Percentiles rank a stretch among this genome's conserved stretches.
Evolutionary conservation across 1,140 invertebrate species (phyloP).

Genomic region (Leptonema lineaticorne): DNA sequence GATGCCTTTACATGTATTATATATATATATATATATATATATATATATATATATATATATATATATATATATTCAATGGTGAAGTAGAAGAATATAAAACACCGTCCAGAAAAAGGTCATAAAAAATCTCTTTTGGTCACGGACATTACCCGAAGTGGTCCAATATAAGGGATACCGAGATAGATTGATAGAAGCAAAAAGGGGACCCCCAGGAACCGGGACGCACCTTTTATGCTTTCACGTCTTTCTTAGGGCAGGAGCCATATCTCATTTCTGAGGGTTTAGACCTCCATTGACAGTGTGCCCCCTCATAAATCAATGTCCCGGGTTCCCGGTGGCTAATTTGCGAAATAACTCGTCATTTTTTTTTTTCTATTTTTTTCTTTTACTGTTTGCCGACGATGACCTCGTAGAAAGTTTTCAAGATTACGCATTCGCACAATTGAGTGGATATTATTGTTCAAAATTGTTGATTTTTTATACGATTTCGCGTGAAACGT

Average conservation of each 20-base stretch:
- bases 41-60: too few species aligned
- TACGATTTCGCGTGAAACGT: too few species aligned
- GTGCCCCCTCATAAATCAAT: slow-evolving; percentile 12
- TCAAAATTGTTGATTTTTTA: too few species aligned
- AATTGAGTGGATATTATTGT: too few species aligned
- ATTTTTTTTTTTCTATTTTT: not conserved
- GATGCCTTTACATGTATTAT: too few species aligned
- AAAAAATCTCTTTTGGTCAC: not conserved
- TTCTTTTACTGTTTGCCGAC: too few species aligned
- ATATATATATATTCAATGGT: too few species aligned
- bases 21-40: too few species aligned
- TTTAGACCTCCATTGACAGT: slow-evolving; percentile 5
- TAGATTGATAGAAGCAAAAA: slow-evolving; percentile 12
- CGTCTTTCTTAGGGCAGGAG: not conserved
- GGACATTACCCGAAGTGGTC: slow-evolving; percentile 4
- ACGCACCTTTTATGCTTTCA: slow-evolving; percentile 1
- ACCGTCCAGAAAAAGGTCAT: not conserved
- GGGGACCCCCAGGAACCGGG: not conserved
- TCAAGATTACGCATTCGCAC: too few species aligned
- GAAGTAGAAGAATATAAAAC: too few species aligned
- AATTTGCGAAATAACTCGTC: slow-evolving; percentile 4
- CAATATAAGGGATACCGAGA: not conserved
- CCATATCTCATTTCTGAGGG: slow-evolving; percentile 16
- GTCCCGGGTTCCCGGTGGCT: not conserved
- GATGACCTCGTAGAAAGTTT: too few species aligned